Base-by-base conservation (phyloP, 2,113 vertebrate species). In the Perognathus longimembris region DNA sequence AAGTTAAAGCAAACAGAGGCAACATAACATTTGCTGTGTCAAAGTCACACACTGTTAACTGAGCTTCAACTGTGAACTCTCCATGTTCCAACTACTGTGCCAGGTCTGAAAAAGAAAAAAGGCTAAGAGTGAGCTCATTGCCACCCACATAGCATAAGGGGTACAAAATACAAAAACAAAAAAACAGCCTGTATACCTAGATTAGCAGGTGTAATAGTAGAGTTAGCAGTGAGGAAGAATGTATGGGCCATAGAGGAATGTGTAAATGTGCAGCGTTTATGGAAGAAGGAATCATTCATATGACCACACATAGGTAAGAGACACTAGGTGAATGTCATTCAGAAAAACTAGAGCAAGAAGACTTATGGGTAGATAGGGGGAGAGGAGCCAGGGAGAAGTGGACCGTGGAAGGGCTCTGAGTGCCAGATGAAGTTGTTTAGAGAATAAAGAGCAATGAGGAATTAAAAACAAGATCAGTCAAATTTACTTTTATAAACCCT, bases 401-500 rank as follows among this genome's bases (percentile, higher is more conserved):
- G 45, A 7, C 36, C 66, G 10, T n/a, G 28, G 12, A 26, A 21
- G 15, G 38, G 30, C 34, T 77, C 74, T 71, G 66, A 64, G 71
- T 63, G 17, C 36, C 63, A 69, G 45, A 69, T 57, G 63, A 74
- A 21, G 64, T 3, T 26, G 32, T 61, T 40, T 10, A 69, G 38
- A 66, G 28, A 17, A 85, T 30, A 26, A 1, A 36, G 6, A 63
- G 34, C 30, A 20, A 67, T 57, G 40, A 42, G 67, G 61, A 89
- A 11, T 77, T 85, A 32, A 32, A 76, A 91, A n/a, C 24, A 36
- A 64, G 59, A 85, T 18, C 38, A n/a, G 63, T 42, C 18, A 40
- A 45, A 90, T 30, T 78, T 85, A 28, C 50, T 90, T 78, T 64
- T 66, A 66, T 42, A 42, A 89, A 90, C 36, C 28, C 81, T 64